Percentiles rank a stretch among this genome's conserved stretches.
Evolutionary conservation across 1,140 invertebrate species (phyloP).

Genomic region (Trachymyrmex cornetzi): DNA sequence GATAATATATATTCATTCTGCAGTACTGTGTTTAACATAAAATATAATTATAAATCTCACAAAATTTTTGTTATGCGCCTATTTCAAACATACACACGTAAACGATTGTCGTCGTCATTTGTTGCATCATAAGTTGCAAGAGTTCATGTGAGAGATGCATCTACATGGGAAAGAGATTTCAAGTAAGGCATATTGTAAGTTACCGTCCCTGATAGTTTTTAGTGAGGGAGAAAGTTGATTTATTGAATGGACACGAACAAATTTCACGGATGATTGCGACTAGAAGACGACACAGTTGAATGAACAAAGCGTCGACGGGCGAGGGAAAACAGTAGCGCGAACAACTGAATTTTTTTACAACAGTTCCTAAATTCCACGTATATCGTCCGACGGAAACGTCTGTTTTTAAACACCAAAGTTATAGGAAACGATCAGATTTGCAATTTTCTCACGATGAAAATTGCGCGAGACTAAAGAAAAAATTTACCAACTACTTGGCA

Average conservation of each 20-base stretch:
- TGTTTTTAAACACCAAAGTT: background rate
- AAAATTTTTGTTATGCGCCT: conserved; percentile 6
- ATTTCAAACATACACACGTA: conserved; percentile 1
- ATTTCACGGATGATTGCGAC: conserved; percentile 68
- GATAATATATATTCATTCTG: background rate
- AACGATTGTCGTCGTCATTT: background rate
- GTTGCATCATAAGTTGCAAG: conserved; percentile 47
- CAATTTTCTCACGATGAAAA: background rate
- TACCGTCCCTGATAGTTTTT: conserved; percentile 10
- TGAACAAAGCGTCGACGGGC: conserved; percentile 53
- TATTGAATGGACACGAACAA: conserved; percentile 59
- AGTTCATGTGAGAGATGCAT: conserved; percentile 15
- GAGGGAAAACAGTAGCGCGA: background rate
- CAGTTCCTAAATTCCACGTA: background rate
- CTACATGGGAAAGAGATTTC: conserved; percentile 33
- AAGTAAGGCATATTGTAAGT: background rate
- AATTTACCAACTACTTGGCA: background rate
- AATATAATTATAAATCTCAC: conserved; percentile 27
- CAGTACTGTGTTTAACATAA: background rate
- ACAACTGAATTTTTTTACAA: conserved; percentile 16
- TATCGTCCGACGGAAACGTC: background rate
- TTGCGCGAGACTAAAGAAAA: background rate
- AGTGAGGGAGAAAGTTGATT: conserved; percentile 68
- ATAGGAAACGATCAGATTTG: background rate
- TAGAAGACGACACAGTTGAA: conserved; percentile 42